phyloP scores from a whole-genome alignment of 1,140 invertebrate genomes.

The Hycleus phaleratus region DNA sequence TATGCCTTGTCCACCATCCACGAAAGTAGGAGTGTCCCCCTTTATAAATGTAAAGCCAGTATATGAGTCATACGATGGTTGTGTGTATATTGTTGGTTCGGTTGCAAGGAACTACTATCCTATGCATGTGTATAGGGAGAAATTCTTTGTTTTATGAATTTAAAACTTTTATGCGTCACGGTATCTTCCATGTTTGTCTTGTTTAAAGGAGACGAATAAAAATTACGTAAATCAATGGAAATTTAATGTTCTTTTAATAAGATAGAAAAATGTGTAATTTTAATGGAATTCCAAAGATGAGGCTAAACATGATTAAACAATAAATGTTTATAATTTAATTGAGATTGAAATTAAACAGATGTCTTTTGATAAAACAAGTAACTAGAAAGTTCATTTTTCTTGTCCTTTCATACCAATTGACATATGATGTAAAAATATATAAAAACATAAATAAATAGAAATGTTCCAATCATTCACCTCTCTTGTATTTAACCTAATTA shows the following conservation, averaged over 20 bases:
- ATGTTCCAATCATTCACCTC: too few species aligned
- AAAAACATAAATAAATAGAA: too few species aligned
- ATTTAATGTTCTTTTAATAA: neutral
- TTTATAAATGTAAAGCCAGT: neutral
- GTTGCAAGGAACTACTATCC: neutral
- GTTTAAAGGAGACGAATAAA: too few species aligned
- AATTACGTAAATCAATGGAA: neutral
- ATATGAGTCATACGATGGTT: neutral
- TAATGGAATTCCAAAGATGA: neutral
- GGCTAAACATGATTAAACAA: neutral
- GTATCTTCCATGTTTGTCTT: too few species aligned
- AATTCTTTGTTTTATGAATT: slow-evolving; percentile 4
- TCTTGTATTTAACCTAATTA: too few species aligned
- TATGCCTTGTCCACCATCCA: neutral
- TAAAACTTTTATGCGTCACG: neutral
- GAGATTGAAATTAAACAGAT: too few species aligned
- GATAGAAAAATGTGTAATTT: neutral
- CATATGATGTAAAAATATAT: too few species aligned
- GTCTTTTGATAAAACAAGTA: too few species aligned
- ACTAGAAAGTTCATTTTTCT: too few species aligned
- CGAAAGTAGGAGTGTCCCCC: slow-evolving; percentile 5
- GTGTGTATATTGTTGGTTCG: too few species aligned
- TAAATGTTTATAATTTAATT: too few species aligned
- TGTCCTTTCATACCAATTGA: too few species aligned
- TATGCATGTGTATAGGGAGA: neutral